Conservation (phyloP, 2,888 invertebrate genomes). For the Mesorhabditis spiculigera region DNA sequence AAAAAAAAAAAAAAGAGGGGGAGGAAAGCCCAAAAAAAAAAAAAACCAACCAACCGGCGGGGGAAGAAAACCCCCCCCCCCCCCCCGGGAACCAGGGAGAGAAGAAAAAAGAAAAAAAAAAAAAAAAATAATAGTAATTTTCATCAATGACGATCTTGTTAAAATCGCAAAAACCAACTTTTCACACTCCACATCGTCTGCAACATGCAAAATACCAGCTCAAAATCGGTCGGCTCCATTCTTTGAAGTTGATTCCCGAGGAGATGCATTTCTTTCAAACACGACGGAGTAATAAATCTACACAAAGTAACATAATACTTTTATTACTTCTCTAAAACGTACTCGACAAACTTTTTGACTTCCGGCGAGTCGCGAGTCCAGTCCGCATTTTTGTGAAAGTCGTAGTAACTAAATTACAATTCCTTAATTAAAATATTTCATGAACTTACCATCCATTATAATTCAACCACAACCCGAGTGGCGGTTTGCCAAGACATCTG, state of each 20-base stretch:
- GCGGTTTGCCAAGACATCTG: background rate
- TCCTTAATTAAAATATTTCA: background rate
- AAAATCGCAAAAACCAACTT: background rate
- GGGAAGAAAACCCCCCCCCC: no score
- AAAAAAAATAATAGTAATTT: background rate
- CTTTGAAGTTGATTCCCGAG: background rate
- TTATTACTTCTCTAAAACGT: background rate
- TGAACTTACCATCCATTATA: background rate
- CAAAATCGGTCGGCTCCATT: slow-evolving; percentile 1
- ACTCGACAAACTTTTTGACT: background rate
- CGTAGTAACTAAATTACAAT: background rate
- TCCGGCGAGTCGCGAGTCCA: background rate
- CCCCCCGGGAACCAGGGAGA: no score
- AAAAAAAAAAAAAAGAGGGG: no score
- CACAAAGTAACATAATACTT: background rate
- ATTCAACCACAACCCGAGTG: background rate
- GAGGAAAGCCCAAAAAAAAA: no score
- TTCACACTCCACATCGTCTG: slow-evolving; percentile 4
- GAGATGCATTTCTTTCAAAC: background rate
- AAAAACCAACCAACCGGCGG: no score
- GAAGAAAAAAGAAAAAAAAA: no score
- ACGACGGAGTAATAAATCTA: background rate
- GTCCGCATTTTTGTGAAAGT: background rate
- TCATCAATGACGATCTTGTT: background rate
- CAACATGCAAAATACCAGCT: slow-evolving; percentile 4